A percentile compares a stretch with the other conserved stretches of the same genome.
Evolutionary conservation across 2,797 vertebrate genomes (phyloP).

Genomic region (Dipus sagitta): DNA sequence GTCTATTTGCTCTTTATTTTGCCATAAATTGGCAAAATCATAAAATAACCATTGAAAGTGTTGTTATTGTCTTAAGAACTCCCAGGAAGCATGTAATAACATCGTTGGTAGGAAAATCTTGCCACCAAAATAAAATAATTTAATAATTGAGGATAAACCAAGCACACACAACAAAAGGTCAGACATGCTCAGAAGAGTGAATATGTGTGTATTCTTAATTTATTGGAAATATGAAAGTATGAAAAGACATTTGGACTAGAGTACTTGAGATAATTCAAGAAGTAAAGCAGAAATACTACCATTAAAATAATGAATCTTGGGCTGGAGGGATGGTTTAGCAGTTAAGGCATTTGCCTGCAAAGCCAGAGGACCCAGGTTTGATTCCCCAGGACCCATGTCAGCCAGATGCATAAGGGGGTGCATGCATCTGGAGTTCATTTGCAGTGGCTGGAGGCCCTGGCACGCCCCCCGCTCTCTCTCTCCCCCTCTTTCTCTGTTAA

Average conservation of each 20-base stretch:
- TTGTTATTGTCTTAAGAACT: background rate
- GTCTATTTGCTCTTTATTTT: background rate
- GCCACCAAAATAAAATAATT: background rate
- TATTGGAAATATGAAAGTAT: background rate
- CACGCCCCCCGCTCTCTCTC: no score
- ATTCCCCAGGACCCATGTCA: no score
- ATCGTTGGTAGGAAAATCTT: background rate
- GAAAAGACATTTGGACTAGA: background rate
- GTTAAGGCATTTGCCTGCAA: no score
- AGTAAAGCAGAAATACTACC: background rate
- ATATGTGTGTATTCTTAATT: background rate
- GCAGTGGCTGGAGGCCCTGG: no score
- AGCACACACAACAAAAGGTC: background rate
- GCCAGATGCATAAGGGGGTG: no score
- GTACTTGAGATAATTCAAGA: background rate
- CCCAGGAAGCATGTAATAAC: background rate
- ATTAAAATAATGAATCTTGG: background rate
- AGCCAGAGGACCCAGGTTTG: no score
- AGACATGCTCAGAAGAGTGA: rapidly evolving
- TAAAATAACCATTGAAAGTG: background rate
- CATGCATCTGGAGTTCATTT: no score
- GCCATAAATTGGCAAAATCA: background rate
- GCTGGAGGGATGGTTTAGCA: no score
- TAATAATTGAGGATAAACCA: background rate
- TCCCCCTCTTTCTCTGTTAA: no score